Evolutionary conservation across 2,888 invertebrate genomes (phyloP).

Genomic region (Drosophila atripex): DNA sequence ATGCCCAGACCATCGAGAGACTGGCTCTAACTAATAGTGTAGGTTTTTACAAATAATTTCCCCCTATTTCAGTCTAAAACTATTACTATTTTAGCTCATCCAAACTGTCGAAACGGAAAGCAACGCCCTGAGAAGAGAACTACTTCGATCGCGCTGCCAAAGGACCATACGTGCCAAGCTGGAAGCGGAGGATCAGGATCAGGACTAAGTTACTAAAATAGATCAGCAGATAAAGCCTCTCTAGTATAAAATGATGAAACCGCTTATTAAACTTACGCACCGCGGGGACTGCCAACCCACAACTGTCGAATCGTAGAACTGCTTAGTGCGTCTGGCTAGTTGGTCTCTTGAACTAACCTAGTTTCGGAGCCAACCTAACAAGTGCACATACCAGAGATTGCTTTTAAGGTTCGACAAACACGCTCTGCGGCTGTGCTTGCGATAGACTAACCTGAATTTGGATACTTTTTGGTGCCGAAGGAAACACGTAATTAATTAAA

Average conservation of each 20-base stretch:
- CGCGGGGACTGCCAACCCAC: slow-evolving; percentile 4
- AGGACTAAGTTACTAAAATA: not conserved
- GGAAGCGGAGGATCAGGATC: slow-evolving; percentile 34
- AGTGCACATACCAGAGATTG: slow-evolving; percentile 49
- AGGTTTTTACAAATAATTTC: slow-evolving; percentile 31
- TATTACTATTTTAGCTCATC: slow-evolving; percentile 57
- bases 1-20: slow-evolving; percentile 73
- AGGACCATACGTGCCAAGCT: slow-evolving; percentile 53
- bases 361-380: slow-evolving; percentile 65
- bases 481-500: slow-evolving; percentile 68
- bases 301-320: slow-evolving; percentile 2
- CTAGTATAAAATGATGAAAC: slow-evolving; percentile 18
- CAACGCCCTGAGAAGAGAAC: slow-evolving; percentile 74
- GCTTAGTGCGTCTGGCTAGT: slow-evolving; percentile 8
- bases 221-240: not conserved
- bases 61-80: not conserved
- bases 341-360: slow-evolving; percentile 53
- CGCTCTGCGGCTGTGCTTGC: slow-evolving; percentile 17
- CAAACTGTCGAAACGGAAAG: slow-evolving; percentile 76
- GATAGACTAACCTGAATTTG: slow-evolving; percentile 59
- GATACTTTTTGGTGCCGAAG: not conserved
- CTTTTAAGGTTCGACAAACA: slow-evolving; percentile 46
- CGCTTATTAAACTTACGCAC: slow-evolving; percentile 3
- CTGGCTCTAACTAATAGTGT: slow-evolving; percentile 78
- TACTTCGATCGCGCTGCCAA: slow-evolving; percentile 76